Evolutionary conservation across 2,888 invertebrate genomes (phyloP), one percentile per base, ranked within the genome.

Genomic region (Sminthurinus aureus): DNA sequence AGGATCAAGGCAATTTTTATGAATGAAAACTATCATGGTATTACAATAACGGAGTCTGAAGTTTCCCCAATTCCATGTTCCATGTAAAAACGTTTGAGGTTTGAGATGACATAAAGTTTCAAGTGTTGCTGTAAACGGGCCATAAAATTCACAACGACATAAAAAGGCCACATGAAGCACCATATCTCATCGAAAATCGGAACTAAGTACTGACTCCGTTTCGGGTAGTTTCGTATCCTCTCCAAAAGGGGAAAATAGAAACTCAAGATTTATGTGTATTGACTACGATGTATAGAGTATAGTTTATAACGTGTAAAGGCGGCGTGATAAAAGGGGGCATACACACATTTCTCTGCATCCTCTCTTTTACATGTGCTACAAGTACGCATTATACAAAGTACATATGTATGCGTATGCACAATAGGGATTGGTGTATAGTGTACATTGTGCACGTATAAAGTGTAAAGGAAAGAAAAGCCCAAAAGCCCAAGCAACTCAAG

Each of bases 121-220:
- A 66, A 66, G 66, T 66, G 18, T 66, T 66, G 66, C 20, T n/a
- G 66, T 66, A 71, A 71, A 24, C 24, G 24, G 71, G 4, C 71
- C 24, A 20, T 71, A 71, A 71, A 71, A 38, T 20, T 50, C 75
- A 51, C 13, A 12, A 12, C 9, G 76, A 58, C 22, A 79, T 26
- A 79, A 64, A 64, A 64, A 74, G 73, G 24, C 66, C 24, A 77
- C 82, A 77, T 51, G 71, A 77, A 78, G 75, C 82, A 85, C 83
- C 86, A 87, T 87, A 84, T 85, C 85, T 87, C 84, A 87, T 87
- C 85, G 80, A 85, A 85, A 81, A 74, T 74, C 80, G 85, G 85
- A 87, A 87, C 86, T 87, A 87, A 79, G 66, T 58, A 64, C 64
- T 24, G 67, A 69, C 22, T 69, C 77, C 20, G 76, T 81, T 84